These are phyloP conservation scores for Nothobranchius furzeri DNA, from an alignment of 2,113 vertebrate species.

Conservation along the genomic window DNA sequence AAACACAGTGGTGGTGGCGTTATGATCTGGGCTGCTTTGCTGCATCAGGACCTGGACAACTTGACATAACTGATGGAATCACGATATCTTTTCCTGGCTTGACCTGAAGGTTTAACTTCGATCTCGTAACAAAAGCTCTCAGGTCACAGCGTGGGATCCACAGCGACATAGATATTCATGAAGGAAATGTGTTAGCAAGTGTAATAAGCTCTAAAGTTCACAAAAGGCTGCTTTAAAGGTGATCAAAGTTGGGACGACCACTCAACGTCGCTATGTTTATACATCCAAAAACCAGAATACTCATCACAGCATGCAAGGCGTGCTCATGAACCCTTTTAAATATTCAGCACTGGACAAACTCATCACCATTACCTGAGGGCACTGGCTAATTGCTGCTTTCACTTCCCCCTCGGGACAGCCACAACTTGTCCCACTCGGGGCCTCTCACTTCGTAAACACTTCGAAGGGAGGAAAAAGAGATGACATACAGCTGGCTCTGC, in stretches of 20 bases:
- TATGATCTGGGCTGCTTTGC: too few relatives aligned
- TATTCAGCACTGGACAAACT: conserved; percentile 41
- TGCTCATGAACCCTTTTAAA: conserved; percentile 49
- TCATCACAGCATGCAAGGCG: conserved; percentile 30
- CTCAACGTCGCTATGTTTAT: conserved; percentile 15
- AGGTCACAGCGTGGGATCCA: too few relatives aligned
- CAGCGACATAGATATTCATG: too few relatives aligned
- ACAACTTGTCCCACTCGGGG: conserved; percentile 14
- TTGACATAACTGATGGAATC: too few relatives aligned
- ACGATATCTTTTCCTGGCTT: too few relatives aligned
- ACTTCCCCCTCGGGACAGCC: conserved; percentile 30
- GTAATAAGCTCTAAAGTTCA: too few relatives aligned
- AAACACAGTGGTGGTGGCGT: too few relatives aligned
- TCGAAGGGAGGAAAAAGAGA: conserved; percentile 43
- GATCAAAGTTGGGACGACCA: conserved; percentile 26
- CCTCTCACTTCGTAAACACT: conserved; percentile 42
- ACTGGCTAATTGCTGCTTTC: conserved; percentile 55
- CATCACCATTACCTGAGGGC: conserved; percentile 43
- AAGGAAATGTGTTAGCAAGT: too few relatives aligned
- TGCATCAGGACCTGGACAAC: too few relatives aligned
- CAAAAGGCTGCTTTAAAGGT: background rate
- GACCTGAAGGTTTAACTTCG: too few relatives aligned
- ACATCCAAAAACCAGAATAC: conserved; percentile 10
- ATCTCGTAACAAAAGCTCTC: too few relatives aligned
- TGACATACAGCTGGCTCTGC: conserved; percentile 41